Conservation (phyloP, 2,888 invertebrate genomes). For the Cataglyphis livida region DNA sequence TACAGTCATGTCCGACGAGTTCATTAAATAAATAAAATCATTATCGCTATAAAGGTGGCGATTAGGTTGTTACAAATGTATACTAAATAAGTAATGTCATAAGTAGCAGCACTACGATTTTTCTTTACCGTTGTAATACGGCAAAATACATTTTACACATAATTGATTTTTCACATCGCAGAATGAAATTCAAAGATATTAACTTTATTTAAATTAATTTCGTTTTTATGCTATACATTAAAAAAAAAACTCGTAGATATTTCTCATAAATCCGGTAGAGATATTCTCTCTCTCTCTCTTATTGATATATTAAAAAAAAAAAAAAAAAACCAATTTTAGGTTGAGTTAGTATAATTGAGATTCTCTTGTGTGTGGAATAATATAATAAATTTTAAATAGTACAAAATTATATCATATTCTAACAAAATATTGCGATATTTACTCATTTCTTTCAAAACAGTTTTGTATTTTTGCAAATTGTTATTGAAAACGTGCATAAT, state of each 20-base stretch:
- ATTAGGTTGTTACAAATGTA: not conserved
- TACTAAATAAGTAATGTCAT: slow-evolving; percentile 1
- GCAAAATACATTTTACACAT: slow-evolving; percentile 24
- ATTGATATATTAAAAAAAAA: not conserved
- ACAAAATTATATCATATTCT: not conserved
- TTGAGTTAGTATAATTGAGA: not conserved
- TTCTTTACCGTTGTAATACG: not conserved
- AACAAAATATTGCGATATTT: not conserved
- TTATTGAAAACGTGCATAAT: not conserved
- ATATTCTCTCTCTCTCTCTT: no score
- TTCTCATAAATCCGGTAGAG: not conserved
- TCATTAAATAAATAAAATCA: slow-evolving; percentile 33
- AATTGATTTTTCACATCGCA: not conserved
- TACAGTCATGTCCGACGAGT: not conserved
- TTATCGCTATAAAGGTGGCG: not conserved
- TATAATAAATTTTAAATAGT: not conserved
- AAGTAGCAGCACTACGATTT: not conserved
- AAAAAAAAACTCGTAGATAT: slow-evolving; percentile 5
- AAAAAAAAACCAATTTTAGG: not conserved
- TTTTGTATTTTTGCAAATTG: not conserved
- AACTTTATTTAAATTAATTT: slow-evolving; percentile 36
- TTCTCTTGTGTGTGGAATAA: not conserved
- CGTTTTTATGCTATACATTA: not conserved
- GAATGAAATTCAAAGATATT: slow-evolving; percentile 14
- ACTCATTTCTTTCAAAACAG: not conserved